Conservation (phyloP, 2,888 invertebrate genomes). For the Cetonia aurata region DNA sequence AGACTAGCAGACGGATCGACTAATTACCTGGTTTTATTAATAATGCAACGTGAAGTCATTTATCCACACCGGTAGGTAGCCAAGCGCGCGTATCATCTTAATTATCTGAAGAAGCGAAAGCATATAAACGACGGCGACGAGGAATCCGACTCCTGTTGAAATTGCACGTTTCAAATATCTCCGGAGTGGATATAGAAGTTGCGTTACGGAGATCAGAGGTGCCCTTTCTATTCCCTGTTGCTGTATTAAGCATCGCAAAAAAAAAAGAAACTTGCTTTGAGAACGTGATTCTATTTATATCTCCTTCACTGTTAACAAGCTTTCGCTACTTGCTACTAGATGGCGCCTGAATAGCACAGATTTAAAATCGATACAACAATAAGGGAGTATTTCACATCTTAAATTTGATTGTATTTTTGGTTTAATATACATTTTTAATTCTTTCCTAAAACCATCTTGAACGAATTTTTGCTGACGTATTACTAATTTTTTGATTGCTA, state of each 20-base stretch:
- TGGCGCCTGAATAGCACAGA: background rate
- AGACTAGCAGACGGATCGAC: conserved; percentile 12
- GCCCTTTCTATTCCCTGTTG: background rate
- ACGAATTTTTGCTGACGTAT: no score
- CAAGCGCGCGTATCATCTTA: background rate
- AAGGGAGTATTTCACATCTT: no score
- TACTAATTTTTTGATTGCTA: no score
- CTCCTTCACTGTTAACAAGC: background rate
- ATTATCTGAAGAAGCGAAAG: conserved; percentile 11
- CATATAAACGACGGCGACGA: background rate
- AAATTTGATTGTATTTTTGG: no score
- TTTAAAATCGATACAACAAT: background rate
- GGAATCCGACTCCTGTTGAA: background rate
- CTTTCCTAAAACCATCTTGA: no score
- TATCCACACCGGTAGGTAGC: background rate
- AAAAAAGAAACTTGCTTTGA: background rate
- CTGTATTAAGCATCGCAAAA: background rate
- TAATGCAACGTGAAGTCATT: conserved; percentile 1
- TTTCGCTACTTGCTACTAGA: background rate
- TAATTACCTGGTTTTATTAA: conserved; percentile 15
- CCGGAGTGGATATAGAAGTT: background rate
- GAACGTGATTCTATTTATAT: background rate
- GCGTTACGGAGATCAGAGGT: background rate
- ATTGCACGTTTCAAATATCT: background rate
- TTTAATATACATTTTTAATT: no score